phyloP scores from a whole-genome alignment of 2,797 vertebrate species.

The Tapirus indicus region DNA sequence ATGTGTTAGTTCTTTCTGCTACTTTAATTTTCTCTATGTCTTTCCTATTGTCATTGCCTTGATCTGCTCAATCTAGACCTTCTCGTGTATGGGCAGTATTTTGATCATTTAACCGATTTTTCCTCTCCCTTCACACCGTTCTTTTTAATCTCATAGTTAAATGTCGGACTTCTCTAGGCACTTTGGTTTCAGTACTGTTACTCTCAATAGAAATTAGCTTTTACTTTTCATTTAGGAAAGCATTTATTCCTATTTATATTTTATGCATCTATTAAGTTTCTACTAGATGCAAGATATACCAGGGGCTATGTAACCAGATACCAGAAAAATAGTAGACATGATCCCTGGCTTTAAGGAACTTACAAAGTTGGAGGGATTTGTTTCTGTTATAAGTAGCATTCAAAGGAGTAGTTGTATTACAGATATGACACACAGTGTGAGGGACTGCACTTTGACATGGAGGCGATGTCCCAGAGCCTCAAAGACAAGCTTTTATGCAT shows the following conservation, averaged over 20 bases:
- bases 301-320: neutral
- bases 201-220: neutral
- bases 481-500: neutral
- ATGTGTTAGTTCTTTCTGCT: neutral
- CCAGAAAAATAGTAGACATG: neutral
- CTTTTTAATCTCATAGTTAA: neutral
- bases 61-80: neutral
- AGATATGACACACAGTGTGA: neutral
- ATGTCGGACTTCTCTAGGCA: neutral
- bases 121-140: neutral
- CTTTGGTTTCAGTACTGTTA: neutral
- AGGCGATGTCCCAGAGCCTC: neutral
- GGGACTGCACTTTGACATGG: neutral
- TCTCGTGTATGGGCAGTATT: neutral
- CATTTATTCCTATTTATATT: slow-evolving; percentile 22
- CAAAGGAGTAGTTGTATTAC: neutral
- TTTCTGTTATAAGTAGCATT: neutral
- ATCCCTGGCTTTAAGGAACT: neutral
- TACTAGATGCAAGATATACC: neutral
- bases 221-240: neutral
- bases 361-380: neutral
- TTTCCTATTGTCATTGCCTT: neutral
- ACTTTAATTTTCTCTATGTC: neutral
- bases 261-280: neutral
- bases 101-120: slow-evolving; percentile 29